Evolutionary conservation across 2,797 vertebrate genomes (phyloP), one percentile per base, ranked within the genome.

Genomic region (Holocentrus rufus): DNA sequence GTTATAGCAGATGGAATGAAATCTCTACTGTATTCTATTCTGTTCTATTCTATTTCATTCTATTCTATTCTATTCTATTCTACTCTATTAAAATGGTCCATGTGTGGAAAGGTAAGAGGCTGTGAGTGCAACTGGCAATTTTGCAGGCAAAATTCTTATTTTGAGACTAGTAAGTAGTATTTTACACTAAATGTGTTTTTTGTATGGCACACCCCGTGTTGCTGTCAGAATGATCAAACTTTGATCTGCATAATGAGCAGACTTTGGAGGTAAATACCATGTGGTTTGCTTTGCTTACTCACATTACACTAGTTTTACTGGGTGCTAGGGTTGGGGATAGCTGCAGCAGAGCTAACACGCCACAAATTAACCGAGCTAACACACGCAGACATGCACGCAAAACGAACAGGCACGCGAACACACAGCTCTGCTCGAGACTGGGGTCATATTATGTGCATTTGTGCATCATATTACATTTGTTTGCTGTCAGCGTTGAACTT

Each of bases 61-160:
- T 5, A 8, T 34, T 34, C 31, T 34, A 34, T 34, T 34, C 31
- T 34, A 34, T 34, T 34, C 31, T 31, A 31, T 31, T 31, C 30
- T 31, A 31, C 7, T 31, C 30, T n/a, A n/a, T n/a, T n/a, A n/a
- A n/a, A n/a, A n/a, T n/a, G n/a, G n/a, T n/a, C n/a, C 31, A 81
- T 72, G 77, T 82, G 77, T 91, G 77, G 27, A 53, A 80, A 72
- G 77, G 27, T 50, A 79, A 70, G 54, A 71, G 74, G 72, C 59
- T 72, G 36, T 82, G 58, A 85, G 74, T 57, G 58, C 83, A 83
- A 75, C 8, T 1, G 61, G 47, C 59, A 77, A 69, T 75, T 68
- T 39, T 62, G 73, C 73, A 69, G 70, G 30, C 61, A 61, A 44
- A 65, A 50, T 76, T 62, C 36, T 77, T 52, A 63, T 60, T 34